Evolutionary conservation across 2,113 vertebrate genomes (phyloP).

Genomic region (Edolisoma coerulescens): DNA sequence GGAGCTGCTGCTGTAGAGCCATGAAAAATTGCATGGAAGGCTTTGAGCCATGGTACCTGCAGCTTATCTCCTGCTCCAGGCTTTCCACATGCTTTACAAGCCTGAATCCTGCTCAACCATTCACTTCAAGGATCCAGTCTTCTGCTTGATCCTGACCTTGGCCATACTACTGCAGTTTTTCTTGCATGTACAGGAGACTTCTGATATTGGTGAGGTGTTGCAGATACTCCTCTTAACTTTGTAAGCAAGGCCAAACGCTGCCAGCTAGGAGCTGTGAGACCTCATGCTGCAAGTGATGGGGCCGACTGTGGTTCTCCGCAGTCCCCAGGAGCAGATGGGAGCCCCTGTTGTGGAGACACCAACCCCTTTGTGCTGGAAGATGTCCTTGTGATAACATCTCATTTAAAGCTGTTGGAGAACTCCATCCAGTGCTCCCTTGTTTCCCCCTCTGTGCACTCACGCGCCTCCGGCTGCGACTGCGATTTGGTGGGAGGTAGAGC

Average conservation of each 20-base stretch:
- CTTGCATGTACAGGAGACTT: neutral
- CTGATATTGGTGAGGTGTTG: neutral
- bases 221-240: neutral
- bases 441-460: rapidly evolving
- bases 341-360: neutral
- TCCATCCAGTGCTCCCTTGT: neutral
- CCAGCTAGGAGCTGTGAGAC: neutral
- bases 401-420: neutral
- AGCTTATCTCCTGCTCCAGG: neutral
- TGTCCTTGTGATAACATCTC: neutral
- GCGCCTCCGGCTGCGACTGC: rapidly evolving
- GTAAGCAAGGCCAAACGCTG: neutral
- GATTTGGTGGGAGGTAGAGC: neutral
- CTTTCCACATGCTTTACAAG: neutral
- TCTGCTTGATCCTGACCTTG: neutral
- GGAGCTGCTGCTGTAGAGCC: neutral
- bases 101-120: neutral
- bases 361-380: neutral
- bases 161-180: neutral
- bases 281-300: rapidly evolving
- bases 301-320: rapidly evolving
- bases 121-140: neutral
- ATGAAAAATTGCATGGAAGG: neutral
- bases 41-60: neutral
- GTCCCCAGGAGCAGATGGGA: neutral